These are phyloP conservation scores for Trachemys scripta DNA, from an alignment of 2,113 vertebrate species.

Conservation along the genomic window DNA sequence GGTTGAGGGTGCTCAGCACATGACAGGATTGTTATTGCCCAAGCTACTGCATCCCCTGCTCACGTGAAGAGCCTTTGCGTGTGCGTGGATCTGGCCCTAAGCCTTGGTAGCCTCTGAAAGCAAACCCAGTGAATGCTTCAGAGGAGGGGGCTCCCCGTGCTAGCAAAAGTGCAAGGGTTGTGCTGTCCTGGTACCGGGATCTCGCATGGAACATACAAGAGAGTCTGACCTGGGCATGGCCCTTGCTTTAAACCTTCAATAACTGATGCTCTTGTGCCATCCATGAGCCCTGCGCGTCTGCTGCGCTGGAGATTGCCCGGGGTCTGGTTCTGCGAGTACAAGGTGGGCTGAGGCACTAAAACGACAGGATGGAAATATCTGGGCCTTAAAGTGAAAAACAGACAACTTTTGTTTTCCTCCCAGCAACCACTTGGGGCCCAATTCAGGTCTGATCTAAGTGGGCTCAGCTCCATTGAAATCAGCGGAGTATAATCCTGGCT, in stretches of 20 bases:
- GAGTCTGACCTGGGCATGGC: neutral
- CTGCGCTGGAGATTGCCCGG: neutral
- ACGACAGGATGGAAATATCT: neutral
- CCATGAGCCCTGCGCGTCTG: neutral
- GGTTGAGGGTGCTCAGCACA: neutral
- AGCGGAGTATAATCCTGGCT: neutral
- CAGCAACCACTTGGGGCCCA: neutral
- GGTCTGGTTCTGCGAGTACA: neutral
- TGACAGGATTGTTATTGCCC: neutral
- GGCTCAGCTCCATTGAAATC: neutral
- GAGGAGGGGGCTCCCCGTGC: neutral
- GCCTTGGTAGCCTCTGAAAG: neutral
- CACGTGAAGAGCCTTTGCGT: neutral
- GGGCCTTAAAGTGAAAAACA: neutral
- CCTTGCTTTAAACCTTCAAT: neutral
- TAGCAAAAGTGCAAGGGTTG: neutral
- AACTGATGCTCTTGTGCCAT: neutral
- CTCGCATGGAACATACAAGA: neutral
- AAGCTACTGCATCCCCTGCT: neutral
- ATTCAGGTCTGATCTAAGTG: neutral
- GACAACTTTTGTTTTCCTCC: neutral
- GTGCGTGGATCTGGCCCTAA: neutral
- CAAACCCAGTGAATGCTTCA: neutral
- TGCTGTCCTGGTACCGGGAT: neutral
- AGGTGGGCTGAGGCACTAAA: neutral